These are phyloP conservation scores for Mythimna albipuncta DNA, from an alignment of 2,888 invertebrate species.

Conservation along the genomic window DNA sequence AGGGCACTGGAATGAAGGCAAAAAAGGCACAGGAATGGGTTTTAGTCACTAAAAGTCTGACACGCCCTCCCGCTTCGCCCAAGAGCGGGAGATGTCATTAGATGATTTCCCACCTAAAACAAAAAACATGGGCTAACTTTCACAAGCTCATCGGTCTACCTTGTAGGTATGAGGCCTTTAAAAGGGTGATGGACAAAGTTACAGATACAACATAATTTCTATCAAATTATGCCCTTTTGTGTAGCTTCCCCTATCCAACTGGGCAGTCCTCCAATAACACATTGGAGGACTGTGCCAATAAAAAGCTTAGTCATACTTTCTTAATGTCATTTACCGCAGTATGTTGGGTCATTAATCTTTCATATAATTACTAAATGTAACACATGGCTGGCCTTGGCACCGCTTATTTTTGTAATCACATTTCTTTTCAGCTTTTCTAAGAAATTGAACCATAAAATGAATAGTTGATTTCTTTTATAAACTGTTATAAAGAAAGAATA, in stretches of 20 bases:
- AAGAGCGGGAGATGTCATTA: too few species aligned
- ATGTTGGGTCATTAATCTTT: conserved; percentile 42
- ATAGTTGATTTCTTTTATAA: not conserved
- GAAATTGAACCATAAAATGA: not conserved
- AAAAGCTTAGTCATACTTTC: conserved; percentile 35
- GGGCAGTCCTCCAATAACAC: conserved; percentile 29
- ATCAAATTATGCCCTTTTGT: not conserved
- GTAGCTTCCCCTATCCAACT: not conserved
- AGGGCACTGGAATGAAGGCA: too few species aligned
- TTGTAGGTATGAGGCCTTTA: not conserved
- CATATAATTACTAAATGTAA: conserved; percentile 37
- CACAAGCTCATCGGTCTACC: not conserved
- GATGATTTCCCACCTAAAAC: too few species aligned
- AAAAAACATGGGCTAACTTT: too few species aligned
- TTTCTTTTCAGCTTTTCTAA: conserved; percentile 21
- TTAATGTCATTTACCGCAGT: conserved; percentile 23
- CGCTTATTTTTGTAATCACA: conserved; percentile 29
- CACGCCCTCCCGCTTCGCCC: too few species aligned
- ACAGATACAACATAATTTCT: not conserved
- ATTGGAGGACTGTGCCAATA: conserved; percentile 2
- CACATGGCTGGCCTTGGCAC: conserved; percentile 18
- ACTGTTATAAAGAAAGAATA: not conserved
- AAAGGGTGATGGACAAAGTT: not conserved
- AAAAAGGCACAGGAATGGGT: too few species aligned
- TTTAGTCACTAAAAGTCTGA: too few species aligned